phyloP scores from a whole-genome alignment of 2,113 vertebrate species.

The Nansenia antarctica region DNA sequence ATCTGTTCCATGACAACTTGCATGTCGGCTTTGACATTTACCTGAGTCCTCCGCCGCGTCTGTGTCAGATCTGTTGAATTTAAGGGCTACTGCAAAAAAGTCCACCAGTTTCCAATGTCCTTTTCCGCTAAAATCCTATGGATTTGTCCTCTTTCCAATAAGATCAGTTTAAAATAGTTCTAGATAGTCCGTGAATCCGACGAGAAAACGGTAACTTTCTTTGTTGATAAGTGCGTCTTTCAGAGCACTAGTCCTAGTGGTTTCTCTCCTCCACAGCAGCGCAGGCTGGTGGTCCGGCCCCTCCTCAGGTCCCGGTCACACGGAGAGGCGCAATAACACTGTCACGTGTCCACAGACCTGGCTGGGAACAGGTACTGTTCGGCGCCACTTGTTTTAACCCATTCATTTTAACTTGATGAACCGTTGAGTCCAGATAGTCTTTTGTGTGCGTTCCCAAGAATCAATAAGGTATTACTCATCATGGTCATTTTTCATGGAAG shows the following conservation, averaged over 20 bases:
- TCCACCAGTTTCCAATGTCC: background rate
- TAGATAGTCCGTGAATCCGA: background rate
- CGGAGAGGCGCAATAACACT: slow-evolving; percentile 24
- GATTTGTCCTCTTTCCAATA: background rate
- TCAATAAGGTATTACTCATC: no score
- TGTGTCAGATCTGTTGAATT: background rate
- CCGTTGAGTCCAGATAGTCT: no score
- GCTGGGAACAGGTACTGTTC: no score
- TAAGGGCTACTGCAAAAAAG: background rate
- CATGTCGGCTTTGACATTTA: background rate
- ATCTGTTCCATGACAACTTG: no score
- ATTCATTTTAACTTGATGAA: no score
- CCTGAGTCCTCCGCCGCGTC: background rate
- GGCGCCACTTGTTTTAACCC: background rate
- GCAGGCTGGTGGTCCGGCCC: background rate
- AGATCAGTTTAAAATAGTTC: background rate
- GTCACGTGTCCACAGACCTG: slow-evolving; percentile 31
- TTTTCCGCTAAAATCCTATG: background rate
- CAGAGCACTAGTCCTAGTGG: background rate
- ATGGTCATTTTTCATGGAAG: no score
- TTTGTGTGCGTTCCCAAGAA: no score
- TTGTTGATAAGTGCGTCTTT: background rate
- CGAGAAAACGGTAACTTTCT: background rate
- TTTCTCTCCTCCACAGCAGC: background rate
- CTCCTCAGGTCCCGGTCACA: slow-evolving; percentile 2